These are phyloP conservation scores for Nomada goodeniana DNA, from an alignment of 2,888 invertebrate genomes.

Conservation along the genomic window DNA sequence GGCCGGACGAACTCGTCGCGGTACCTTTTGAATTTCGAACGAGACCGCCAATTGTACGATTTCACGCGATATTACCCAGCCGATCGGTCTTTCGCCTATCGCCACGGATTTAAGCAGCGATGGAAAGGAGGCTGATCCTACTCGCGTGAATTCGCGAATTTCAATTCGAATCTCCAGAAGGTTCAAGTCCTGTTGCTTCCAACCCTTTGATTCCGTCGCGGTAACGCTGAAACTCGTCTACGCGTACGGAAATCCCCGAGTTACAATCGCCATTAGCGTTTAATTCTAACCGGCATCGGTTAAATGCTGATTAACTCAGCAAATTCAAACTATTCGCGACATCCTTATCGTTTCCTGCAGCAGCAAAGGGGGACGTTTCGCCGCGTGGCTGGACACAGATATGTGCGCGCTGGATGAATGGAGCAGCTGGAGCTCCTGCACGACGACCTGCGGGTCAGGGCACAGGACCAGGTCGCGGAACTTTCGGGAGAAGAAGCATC, in stretches of 20 bases:
- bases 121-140: too few species aligned
- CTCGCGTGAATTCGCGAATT: too few species aligned
- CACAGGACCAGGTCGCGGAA: constrained; percentile 90
- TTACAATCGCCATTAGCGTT: too few species aligned
- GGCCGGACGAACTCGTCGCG: neutral
- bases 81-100: neutral
- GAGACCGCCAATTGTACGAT: neutral
- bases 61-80: neutral
- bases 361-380: constrained; percentile 52
- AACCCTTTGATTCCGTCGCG: too few species aligned
- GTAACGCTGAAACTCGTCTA: too few species aligned
- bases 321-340: too few species aligned
- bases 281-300: too few species aligned
- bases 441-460: constrained; percentile 95
- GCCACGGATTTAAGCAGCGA: neutral
- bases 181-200: too few species aligned
- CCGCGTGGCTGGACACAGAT: constrained; percentile 75
- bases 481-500: constrained; percentile 86
- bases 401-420: constrained; percentile 91
- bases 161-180: too few species aligned
- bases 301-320: too few species aligned
- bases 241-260: too few species aligned
- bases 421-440: constrained; percentile 92
- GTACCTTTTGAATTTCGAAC: neutral
- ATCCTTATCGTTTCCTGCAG: constrained; percentile 13